Evolutionary conservation across 1,140 invertebrate species (phyloP).

Genomic region (Palaemon carinicauda): DNA sequence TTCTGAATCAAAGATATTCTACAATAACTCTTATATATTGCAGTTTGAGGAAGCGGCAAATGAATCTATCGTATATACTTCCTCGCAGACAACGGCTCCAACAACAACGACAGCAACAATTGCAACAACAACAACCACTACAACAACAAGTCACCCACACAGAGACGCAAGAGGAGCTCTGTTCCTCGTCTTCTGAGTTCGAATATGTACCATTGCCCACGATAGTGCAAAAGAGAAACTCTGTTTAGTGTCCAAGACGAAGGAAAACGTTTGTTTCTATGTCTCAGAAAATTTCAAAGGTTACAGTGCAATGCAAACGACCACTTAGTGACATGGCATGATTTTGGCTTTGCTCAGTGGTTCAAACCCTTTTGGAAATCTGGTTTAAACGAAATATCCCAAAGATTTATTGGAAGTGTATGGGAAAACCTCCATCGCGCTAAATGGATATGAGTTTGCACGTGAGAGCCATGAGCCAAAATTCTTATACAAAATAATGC

Average conservation of each 20-base stretch:
- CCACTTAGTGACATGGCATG: too few relatives aligned
- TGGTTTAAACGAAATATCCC: too few relatives aligned
- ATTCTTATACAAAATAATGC: too few relatives aligned
- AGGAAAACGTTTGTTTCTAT: background rate
- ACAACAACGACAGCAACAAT: conserved; percentile 29
- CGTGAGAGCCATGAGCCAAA: too few relatives aligned
- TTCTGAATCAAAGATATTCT: background rate
- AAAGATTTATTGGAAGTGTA: too few relatives aligned
- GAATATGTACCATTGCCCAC: conserved; percentile 1
- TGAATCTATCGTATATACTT: conserved; percentile 32
- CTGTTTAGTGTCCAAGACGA: conserved; percentile 6
- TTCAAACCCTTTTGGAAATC: too few relatives aligned
- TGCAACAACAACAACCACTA: conserved; percentile 17
- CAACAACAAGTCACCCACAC: conserved; percentile 36
- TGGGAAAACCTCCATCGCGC: too few relatives aligned
- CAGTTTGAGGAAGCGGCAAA: conserved; percentile 38
- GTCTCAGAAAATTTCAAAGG: background rate
- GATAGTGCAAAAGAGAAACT: conserved; percentile 36
- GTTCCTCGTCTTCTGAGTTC: conserved; percentile 26
- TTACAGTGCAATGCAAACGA: background rate
- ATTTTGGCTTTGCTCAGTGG: too few relatives aligned
- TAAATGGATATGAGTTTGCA: too few relatives aligned
- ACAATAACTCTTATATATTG: background rate
- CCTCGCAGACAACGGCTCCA: conserved; percentile 31
- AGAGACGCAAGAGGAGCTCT: conserved; percentile 44